Base-by-base conservation (phyloP, 2,888 invertebrate species). In the Blomia tropicalis region DNA sequence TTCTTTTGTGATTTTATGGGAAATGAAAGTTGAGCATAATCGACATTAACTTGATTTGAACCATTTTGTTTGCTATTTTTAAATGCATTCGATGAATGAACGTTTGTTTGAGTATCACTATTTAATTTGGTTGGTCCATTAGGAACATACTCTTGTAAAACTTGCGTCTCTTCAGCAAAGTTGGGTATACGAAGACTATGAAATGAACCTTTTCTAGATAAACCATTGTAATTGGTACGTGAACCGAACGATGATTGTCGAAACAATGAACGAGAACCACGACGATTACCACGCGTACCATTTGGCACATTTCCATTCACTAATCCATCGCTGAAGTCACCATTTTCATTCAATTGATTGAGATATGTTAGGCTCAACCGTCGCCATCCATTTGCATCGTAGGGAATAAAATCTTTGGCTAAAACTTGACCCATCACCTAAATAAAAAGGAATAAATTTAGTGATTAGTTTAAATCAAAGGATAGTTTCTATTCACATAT, bases 351-450 rank as follows among this genome's bases (percentile, higher is more conserved):
- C n/a, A 56, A 4, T 22, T 31, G 32, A 31, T 56, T 56, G 14
- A 56, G 56, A 25, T 56, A 56, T n/a, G 56, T 56, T n/a, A 29
- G 29, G 14, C 29, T 27, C 19, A 56, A 36, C 11, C 56, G 29
- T 19, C 56, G 29, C 56, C 56, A 56, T 2, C 19, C 4, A 36
- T 56, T 56, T 19, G 23, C 56, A 31, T 56, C 56, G 29, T 56
- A 56, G 17, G 56, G 56, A 29, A 56, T 2, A n/a, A 30, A 31
- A 19, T 23, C 29, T 2, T 11, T 31, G 56, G 19, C 2, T 30
- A 56, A 2, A 2, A 31, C 29, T 56, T 56, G 56, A 32, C 56
- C 56, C 56, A 56, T 56, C 2, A 3, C 17, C 51, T 14, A 25
- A 41, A n/a, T 17, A 41, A n/a, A 41, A n/a, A 41, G 14, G 41